Percentiles rank a stretch among this genome's conserved stretches.
These are phyloP conservation scores for Chionoecetes opilio DNA, from an alignment of 1,140 invertebrate genomes.

Conservation along the genomic window DNA sequence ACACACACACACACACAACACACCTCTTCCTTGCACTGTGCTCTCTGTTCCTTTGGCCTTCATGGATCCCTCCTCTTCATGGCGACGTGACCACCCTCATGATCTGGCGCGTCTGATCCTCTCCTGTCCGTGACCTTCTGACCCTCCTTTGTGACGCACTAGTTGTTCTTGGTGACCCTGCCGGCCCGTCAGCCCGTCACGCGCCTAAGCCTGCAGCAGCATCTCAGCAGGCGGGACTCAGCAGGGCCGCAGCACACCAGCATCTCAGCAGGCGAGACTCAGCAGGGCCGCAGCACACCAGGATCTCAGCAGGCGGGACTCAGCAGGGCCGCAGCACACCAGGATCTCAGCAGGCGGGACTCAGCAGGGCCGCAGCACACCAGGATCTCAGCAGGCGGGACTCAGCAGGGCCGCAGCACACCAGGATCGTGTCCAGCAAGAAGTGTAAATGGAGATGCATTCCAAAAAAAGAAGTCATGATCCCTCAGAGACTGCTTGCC, in stretches of 20 bases:
- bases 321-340: not conserved
- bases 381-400: not conserved
- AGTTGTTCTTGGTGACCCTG: not conserved
- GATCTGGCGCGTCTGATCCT: not conserved
- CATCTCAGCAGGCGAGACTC: no score
- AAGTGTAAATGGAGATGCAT: not conserved
- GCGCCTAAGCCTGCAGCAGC: not conserved
- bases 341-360: not conserved
- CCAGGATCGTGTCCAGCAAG: not conserved
- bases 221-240: not conserved
- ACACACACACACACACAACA: no score
- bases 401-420: not conserved
- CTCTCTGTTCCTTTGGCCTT: not conserved
- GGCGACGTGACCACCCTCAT: slow-evolving; percentile 10
- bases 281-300: not conserved
- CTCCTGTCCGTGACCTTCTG: not conserved
- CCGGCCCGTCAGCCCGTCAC: not conserved
- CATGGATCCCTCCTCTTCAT: not conserved
- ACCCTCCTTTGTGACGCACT: slow-evolving; percentile 12
- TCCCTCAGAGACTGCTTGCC: not conserved
- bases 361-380: no score
- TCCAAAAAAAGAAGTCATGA: not conserved
- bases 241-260: no score
- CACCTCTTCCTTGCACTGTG: no score
- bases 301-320: no score